Evolutionary conservation across 2,113 vertebrate genomes (phyloP).

Genomic region (Dascyllus trimaculatus): DNA sequence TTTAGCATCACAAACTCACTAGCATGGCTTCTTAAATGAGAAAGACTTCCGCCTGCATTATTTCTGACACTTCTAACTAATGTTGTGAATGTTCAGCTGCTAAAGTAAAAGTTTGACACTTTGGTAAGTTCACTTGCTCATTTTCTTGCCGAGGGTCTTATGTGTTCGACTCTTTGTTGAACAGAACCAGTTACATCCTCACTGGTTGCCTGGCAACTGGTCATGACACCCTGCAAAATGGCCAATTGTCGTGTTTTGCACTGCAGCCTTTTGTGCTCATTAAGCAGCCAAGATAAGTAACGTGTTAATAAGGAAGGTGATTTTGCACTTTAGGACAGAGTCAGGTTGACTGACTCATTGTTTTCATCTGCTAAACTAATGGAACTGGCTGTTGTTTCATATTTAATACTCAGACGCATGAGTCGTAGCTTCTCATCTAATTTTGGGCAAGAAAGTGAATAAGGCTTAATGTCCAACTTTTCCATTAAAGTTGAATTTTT

Average conservation of each 20-base stretch:
- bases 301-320: constrained; percentile 1
- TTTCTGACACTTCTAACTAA: too few relatives aligned
- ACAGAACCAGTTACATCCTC: neutral
- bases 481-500: neutral
- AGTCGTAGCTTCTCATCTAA: constrained; percentile 5
- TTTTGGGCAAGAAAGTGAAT: neutral
- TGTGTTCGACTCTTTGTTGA: neutral
- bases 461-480: constrained; percentile 24
- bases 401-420: neutral
- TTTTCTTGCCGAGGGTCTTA: neutral
- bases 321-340: neutral
- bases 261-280: neutral
- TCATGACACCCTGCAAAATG: neutral
- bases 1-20: neutral
- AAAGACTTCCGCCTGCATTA: too few relatives aligned
- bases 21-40: neutral
- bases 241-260: neutral
- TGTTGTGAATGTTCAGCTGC: too few relatives aligned
- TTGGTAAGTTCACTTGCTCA: neutral
- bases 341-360: neutral
- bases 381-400: neutral
- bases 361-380: constrained; percentile 9
- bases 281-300: constrained; percentile 1
- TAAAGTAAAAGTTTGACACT: constrained; percentile 5
- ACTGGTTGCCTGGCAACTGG: constrained; percentile 13